phyloP scores from a whole-genome alignment of 2,888 invertebrate species.

The Cerastis leucographa region DNA sequence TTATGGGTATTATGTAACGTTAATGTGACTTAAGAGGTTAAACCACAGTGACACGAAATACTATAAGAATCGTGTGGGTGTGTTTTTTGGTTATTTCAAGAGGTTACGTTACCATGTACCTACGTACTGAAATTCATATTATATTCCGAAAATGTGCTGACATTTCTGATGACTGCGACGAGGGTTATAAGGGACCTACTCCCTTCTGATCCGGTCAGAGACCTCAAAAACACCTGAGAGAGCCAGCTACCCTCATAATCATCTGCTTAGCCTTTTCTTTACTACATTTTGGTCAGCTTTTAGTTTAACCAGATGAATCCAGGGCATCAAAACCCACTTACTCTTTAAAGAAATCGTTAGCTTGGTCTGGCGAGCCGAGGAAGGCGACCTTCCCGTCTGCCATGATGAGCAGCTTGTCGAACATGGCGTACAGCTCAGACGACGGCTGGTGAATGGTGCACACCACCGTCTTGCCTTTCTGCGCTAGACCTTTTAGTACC shows the following conservation, averaged over 20 bases:
- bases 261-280: too few relatives aligned
- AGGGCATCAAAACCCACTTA: conserved; percentile 81
- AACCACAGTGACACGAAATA: neutral
- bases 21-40: conserved; percentile 20
- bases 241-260: neutral
- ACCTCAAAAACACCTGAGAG: neutral
- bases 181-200: neutral
- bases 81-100: neutral
- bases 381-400: conserved; percentile 98
- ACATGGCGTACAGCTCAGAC: conserved; percentile 97
- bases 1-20: conserved; percentile 21
- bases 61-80: neutral
- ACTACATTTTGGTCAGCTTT: neutral
- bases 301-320: neutral
- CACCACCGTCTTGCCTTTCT: conserved; percentile 96
- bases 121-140: neutral
- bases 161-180: neutral
- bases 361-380: conserved; percentile 95
- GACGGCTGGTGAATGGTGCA: conserved; percentile 99
- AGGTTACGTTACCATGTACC: neutral
- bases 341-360: conserved; percentile 95
- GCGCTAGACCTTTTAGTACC: conserved; percentile 93
- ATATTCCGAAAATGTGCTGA: neutral
- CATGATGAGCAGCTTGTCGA: conserved; percentile 96
- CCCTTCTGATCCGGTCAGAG: too few relatives aligned